Percentiles rank a stretch among this genome's conserved stretches.
Evolutionary conservation across 2,888 invertebrate genomes (phyloP).

Genomic region (Galeopsomyia nigrocyanea): DNA sequence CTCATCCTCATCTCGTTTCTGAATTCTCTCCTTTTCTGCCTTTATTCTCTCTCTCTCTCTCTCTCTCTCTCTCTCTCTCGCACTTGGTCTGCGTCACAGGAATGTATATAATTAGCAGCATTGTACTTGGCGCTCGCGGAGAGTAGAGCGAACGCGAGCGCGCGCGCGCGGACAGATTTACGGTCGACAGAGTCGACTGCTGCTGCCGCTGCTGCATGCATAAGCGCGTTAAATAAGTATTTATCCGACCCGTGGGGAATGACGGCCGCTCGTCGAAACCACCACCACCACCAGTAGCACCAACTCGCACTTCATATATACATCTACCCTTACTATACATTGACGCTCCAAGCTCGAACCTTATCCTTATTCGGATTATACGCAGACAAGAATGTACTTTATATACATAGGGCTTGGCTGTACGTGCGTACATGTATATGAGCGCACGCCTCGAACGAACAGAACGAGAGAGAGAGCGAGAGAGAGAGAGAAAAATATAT

Average conservation of each 20-base stretch:
- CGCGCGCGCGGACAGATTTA: constrained; percentile 65
- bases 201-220: constrained; percentile 66
- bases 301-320: background rate
- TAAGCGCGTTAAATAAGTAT: constrained; percentile 69
- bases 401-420: background rate
- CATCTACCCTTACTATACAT: background rate
- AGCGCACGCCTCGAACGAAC: no score
- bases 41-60: constrained; percentile 34
- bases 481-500: background rate
- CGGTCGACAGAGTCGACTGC: constrained; percentile 64
- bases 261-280: constrained; percentile 42
- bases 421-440: no score
- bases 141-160: constrained; percentile 42
- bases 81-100: constrained; percentile 61
- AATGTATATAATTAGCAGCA: constrained; percentile 69
- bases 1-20: constrained; percentile 41
- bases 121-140: constrained; percentile 62
- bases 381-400: background rate
- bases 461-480: no score
- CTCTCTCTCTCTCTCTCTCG: constrained; percentile 41
- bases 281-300: background rate
- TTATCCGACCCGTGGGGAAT: constrained; percentile 68
- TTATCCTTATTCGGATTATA: background rate
- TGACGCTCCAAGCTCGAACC: background rate
- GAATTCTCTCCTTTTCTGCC: constrained; percentile 51